Evolutionary conservation across 1,140 invertebrate genomes (phyloP).

Genomic region (Nylanderia fulva): DNA sequence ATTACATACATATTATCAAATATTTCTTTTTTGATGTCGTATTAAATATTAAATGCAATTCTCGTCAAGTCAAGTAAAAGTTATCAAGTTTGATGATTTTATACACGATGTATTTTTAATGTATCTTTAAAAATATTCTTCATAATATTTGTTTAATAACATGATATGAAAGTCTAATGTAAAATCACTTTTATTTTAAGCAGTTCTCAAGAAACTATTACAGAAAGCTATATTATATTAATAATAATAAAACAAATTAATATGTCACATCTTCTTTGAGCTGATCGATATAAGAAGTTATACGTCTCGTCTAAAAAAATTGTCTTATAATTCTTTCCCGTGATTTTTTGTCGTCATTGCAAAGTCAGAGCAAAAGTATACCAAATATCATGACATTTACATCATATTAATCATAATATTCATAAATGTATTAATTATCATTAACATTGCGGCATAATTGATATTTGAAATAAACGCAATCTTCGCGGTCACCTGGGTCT

Average conservation of each 20-base stretch:
- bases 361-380: not conserved
- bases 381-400: slow-evolving; percentile 4
- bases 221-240: not conserved
- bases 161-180: not conserved
- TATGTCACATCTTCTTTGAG: not conserved
- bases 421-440: not conserved
- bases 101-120: too few relatives aligned
- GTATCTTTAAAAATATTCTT: not conserved
- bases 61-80: not conserved
- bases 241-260: not conserved
- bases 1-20: not conserved
- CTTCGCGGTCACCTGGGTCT: slow-evolving; percentile 89
- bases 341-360: not conserved
- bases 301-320: not conserved
- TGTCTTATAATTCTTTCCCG: not conserved
- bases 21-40: not conserved
- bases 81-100: not conserved
- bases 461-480: not conserved
- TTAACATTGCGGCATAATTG: not conserved
- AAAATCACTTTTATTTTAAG: not conserved
- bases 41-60: not conserved
- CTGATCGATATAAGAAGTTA: not conserved
- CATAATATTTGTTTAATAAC: not conserved
- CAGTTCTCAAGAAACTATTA: not conserved
- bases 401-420: slow-evolving; percentile 4